A percentile compares a stretch with the other conserved stretches of the same genome.
These are phyloP conservation scores for Caenorhabditis elegans DNA, from an alignment of 1,140 invertebrate genomes.

Conservation along the genomic window DNA sequence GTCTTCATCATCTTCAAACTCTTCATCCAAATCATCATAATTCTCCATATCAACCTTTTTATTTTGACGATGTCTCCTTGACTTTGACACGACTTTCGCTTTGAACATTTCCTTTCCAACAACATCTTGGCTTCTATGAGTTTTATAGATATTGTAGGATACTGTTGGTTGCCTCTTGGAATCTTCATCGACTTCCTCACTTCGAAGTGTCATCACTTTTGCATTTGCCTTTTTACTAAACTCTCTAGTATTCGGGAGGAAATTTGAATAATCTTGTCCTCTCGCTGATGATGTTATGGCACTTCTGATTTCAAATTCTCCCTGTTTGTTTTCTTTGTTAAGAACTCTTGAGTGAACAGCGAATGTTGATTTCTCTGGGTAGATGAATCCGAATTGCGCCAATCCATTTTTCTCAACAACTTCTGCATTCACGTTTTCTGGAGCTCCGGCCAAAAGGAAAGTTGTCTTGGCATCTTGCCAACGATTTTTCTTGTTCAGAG, in stretches of 20 bases:
- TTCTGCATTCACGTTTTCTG: neutral
- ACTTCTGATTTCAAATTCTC: constrained; percentile 18
- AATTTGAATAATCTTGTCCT: neutral
- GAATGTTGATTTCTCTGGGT: neutral
- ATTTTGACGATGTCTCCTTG: neutral
- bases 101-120: neutral
- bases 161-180: neutral
- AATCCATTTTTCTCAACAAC: neutral
- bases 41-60: neutral
- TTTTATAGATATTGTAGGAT: neutral
- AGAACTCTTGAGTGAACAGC: neutral
- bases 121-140: neutral
- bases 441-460: neutral
- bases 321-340: neutral
- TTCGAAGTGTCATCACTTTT: neutral
- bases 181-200: neutral
- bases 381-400: neutral
- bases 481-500: neutral
- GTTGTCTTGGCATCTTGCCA: neutral
- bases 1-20: neutral
- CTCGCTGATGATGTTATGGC: neutral
- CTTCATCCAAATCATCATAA: neutral
- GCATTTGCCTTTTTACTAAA: neutral
- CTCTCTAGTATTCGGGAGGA: neutral
- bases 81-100: neutral